These are phyloP conservation scores for Sphaeramia orbicularis DNA, from an alignment of 2,797 vertebrate species.

Conservation along the genomic window DNA sequence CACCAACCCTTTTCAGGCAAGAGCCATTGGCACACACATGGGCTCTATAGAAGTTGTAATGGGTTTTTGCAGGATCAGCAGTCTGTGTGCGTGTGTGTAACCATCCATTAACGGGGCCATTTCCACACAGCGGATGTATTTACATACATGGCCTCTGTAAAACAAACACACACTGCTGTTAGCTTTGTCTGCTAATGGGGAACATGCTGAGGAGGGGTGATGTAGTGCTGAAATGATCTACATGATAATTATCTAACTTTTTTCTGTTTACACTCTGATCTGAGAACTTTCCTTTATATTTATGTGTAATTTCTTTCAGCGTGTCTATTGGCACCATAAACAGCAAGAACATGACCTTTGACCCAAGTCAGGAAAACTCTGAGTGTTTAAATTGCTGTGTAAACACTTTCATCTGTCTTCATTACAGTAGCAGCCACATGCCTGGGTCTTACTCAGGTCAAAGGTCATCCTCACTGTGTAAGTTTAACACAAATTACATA, in stretches of 20 bases:
- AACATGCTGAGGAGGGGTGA: slow-evolving; percentile 6
- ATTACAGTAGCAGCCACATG: neutral
- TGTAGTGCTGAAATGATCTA: slow-evolving; percentile 28
- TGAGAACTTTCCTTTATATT: neutral
- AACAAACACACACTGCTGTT: slow-evolving; percentile 44
- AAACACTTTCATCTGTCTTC: slow-evolving; percentile 28
- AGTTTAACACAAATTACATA: neutral
- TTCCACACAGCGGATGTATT: slow-evolving; percentile 58
- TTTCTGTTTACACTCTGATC: neutral
- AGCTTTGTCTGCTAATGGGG: slow-evolving; percentile 16
- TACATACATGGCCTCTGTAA: slow-evolving; percentile 51
- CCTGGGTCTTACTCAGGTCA: no score
- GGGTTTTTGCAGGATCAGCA: slow-evolving; percentile 38
- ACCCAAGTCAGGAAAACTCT: neutral
- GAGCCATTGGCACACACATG: neutral
- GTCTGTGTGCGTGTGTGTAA: slow-evolving; percentile 40
- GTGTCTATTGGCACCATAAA: neutral
- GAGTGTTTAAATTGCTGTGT: slow-evolving; percentile 6
- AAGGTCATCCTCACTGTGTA: neutral
- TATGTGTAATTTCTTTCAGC: neutral
- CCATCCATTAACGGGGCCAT: slow-evolving; percentile 47
- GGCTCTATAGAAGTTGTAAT: neutral
- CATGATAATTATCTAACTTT: slow-evolving; percentile 15
- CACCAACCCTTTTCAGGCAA: neutral
- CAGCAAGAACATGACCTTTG: slow-evolving; percentile 30